Evolutionary conservation across 2,888 invertebrate genomes (phyloP), one percentile per base, ranked within the genome.

Genomic region (Metacarcinus magister): DNA sequence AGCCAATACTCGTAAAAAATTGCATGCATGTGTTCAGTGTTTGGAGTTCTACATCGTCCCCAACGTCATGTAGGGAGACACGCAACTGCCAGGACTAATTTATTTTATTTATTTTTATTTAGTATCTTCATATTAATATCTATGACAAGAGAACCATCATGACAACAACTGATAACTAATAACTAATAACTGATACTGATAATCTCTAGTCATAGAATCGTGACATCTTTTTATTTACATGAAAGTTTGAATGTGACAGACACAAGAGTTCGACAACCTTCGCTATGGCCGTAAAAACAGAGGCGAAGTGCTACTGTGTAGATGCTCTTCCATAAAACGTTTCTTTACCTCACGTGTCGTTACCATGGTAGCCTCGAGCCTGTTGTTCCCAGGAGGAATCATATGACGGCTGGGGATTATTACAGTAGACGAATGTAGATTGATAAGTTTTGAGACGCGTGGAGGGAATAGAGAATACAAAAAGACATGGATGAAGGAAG

Each of bases 341-440:
- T 39, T 90, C 43, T 43, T 90, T 90, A 39, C 4, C n/a, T 44
- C 16, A 19, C 43, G 44, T 90, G 90, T 67, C 67, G 67, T 67
- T 67, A n/a, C 67, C 67, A 67, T 67, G 67, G 67, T 2, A 67
- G 67, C 67, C 67, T 67, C 67, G n/a, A 67, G 67, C 67, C 67
- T 67, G 7, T 67, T 23, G n/a, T 67, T 39, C 23, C n/a, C 67
- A 0, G n/a, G 67, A 8, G 67, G 67, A 67, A 67, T 67, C 67
- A 67, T 23, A 1, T 16, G 67, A 67, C 67, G 0, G 67, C 67
- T 67, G 67, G 19, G n/a, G 67, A 67, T 67, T 67, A 67, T 67
- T 67, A 67, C n/a, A n/a, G 67, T 67, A 67, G 67, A 67, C 67
- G 67, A n/a, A n/a, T 67, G 67, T 67, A n/a, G 19, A 90, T 39